A percentile compares a stretch with the other conserved stretches of the same genome.
phyloP scores from a whole-genome alignment of 2,113 vertebrate species.

The Callionymus lyra region DNA sequence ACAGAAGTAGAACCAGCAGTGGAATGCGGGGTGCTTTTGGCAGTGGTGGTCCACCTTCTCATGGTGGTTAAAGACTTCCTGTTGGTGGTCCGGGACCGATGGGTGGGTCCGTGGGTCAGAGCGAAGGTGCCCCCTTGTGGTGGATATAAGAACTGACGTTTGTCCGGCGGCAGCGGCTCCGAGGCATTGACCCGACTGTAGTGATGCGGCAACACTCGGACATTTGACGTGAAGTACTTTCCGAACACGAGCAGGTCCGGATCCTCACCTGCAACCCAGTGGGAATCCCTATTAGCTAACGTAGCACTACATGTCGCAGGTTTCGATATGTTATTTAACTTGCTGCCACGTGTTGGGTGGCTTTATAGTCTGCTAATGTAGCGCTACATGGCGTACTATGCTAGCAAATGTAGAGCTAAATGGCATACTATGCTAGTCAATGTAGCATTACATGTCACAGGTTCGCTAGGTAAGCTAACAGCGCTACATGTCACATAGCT shows the following conservation, averaged over 20 bases:
- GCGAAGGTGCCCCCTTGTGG: slow-evolving; percentile 18
- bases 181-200: slow-evolving; percentile 59
- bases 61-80: slow-evolving; percentile 4
- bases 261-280: slow-evolving; percentile 69
- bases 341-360: too few relatives aligned
- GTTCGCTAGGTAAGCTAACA: too few relatives aligned
- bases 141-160: slow-evolving; percentile 61
- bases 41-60: neutral
- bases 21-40: too few relatives aligned
- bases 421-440: too few relatives aligned
- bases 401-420: too few relatives aligned
- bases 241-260: slow-evolving; percentile 89
- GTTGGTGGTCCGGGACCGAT: neutral
- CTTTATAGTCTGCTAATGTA: too few relatives aligned
- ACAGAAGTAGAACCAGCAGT: neutral
- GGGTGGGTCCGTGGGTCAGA: slow-evolving; percentile 5
- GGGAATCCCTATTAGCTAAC: too few relatives aligned
- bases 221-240: slow-evolving; percentile 64
- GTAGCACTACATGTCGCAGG: too few relatives aligned
- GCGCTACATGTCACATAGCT: too few relatives aligned
- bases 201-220: slow-evolving; percentile 54
- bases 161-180: slow-evolving; percentile 59
- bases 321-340: too few relatives aligned
- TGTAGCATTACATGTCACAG: too few relatives aligned
- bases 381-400: too few relatives aligned